Percentiles rank a stretch among this genome's conserved stretches.
phyloP scores from a whole-genome alignment of 2,797 vertebrate genomes.

The Melanotaenia trifasciata region DNA sequence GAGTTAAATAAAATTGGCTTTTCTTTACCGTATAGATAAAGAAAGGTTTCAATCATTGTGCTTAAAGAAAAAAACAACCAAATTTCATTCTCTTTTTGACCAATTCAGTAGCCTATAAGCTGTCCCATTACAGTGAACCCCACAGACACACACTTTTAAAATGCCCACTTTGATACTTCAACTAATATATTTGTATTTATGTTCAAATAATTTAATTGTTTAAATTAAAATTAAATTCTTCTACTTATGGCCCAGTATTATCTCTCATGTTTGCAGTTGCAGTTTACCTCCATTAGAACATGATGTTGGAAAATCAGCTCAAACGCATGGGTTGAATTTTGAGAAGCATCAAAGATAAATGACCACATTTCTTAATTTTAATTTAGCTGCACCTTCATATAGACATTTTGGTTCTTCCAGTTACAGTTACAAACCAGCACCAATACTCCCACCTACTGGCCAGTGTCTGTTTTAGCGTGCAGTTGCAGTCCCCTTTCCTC shows the following conservation, averaged over 20 bases:
- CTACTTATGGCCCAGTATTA: slow-evolving; percentile 66
- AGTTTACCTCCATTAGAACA: slow-evolving; percentile 42
- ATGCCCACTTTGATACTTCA: slow-evolving; percentile 59
- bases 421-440: slow-evolving; percentile 64
- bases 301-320: slow-evolving; percentile 20
- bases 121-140: slow-evolving; percentile 3
- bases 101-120: background rate
- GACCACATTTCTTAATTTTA: slow-evolving; percentile 7
- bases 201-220: slow-evolving; percentile 75
- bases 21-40: background rate
- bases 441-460: slow-evolving; percentile 86
- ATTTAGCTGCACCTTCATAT: background rate
- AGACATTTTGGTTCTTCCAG: background rate
- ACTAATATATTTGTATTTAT: slow-evolving; percentile 76
- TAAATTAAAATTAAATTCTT: slow-evolving; percentile 73
- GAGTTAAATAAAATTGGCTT: background rate
- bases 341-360: slow-evolving; percentile 14
- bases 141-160: slow-evolving; percentile 35
- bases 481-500: slow-evolving; percentile 28
- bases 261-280: slow-evolving; percentile 65
- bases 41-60: background rate
- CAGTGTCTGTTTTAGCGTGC: slow-evolving; percentile 28
- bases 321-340: background rate
- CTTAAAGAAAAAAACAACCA: background rate
- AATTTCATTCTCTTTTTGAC: background rate